Evolutionary conservation across 2,113 vertebrate species (phyloP), one percentile per base, ranked within the genome.

Genomic region (Isichthys henryi): DNA sequence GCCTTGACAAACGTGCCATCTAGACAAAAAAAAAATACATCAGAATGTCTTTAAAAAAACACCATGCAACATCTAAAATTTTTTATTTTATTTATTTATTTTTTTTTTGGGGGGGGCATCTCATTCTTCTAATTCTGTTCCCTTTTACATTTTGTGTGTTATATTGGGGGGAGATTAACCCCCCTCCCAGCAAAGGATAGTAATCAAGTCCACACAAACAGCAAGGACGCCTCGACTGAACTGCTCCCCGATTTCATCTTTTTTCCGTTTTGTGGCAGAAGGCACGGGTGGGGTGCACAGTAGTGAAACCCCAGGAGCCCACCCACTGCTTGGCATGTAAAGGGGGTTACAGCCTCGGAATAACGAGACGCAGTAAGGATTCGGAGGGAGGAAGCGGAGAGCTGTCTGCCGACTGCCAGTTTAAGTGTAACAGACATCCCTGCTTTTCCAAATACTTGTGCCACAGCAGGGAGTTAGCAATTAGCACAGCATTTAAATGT

Each of bases 191-290:
- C 74, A 80, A 15, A 80, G n/a, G 0, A 39, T 0, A 43, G 35
- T 43, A 80, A 80, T 43, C 13, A 77, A 35, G 70, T 77, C 31
- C 15, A 17, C 11, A 13, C 5, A 17, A 88, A 53, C 88, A 88
- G 62, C 58, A 90, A 91, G 86, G 89, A 35, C n/a, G 3, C 82
- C 87, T 62, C 27, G 31, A 80, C 88, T 85, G 66, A 70, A 88
- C 83, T 88, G 86, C 77, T 88, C 58, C 88, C 77, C 74, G 49
- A 82, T 88, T 62, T 82, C 39, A 23, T 70, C 10, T 31, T 27
- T 39, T 86, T 19, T 21, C 17, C 39, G 17, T 27, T 50, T 49
- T 49, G 45, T 39, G 82, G 58, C 7, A 43, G 23, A 46, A 62
- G 82, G 46, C 49, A 84, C 43, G 45, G 6, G 70, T 88, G 88